Evolutionary conservation across 2,113 vertebrate genomes (phyloP).

Genomic region (Apodemus sylvaticus): DNA sequence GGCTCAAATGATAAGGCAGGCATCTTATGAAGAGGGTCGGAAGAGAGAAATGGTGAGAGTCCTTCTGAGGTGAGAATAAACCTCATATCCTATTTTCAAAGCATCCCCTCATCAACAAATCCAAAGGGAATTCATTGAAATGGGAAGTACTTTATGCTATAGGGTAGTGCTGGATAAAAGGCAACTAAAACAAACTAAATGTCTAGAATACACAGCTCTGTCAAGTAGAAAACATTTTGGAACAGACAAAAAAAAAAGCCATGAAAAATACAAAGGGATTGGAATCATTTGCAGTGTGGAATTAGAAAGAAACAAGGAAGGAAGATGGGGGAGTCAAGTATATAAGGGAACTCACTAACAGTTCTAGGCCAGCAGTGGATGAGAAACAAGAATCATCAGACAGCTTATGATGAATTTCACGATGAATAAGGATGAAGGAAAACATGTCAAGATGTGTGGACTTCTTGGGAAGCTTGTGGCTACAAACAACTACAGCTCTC

Average conservation of each 20-base stretch:
- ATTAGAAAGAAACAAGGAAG: neutral
- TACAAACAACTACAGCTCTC: neutral
- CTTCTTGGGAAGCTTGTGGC: neutral
- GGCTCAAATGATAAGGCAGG: neutral
- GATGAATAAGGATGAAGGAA: neutral
- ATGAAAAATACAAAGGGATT: neutral
- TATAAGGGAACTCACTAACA: neutral
- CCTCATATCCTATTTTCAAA: neutral
- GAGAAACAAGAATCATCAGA: neutral
- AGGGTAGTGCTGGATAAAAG: neutral
- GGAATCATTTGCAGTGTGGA: neutral
- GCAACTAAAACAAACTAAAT: neutral
- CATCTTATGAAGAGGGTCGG: neutral
- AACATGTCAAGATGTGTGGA: neutral
- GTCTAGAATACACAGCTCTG: neutral
- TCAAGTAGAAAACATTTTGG: neutral
- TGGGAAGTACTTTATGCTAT: neutral
- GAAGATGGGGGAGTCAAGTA: neutral
- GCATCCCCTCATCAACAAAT: neutral
- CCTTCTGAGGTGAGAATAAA: neutral
- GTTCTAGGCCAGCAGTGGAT: neutral
- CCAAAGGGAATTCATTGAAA: neutral
- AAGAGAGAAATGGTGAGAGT: neutral
- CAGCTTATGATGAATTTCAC: neutral
- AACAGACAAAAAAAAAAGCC: neutral